Evolutionary conservation across 2,888 invertebrate genomes (phyloP).

Genomic region (Harpagoxenus sublaevis): DNA sequence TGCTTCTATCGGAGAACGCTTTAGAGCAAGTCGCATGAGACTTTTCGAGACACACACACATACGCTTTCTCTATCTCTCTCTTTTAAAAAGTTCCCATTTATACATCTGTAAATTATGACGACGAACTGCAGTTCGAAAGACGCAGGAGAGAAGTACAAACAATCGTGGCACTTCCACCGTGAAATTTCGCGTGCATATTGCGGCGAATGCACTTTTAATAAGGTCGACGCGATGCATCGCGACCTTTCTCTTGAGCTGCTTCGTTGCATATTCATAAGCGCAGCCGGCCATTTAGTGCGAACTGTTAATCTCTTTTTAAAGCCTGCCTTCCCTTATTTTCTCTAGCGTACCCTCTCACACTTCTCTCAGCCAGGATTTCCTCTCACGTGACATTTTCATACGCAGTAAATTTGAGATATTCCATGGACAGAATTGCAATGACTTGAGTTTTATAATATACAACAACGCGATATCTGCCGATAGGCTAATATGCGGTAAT

Average conservation of each 20-base stretch:
- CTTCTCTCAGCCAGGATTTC: neutral
- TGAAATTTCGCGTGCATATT: slow-evolving; percentile 6
- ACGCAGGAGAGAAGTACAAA: neutral
- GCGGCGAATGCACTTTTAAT: slow-evolving; percentile 45
- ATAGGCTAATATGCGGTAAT: slow-evolving; percentile 7
- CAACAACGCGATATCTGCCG: neutral
- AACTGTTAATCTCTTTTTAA: slow-evolving; percentile 46
- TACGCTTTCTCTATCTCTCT: neutral
- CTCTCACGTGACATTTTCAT: slow-evolving; percentile 6
- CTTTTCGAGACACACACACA: neutral
- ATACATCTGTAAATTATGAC: neutral
- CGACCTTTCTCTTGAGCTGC: slow-evolving; percentile 23
- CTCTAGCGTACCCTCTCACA: neutral
- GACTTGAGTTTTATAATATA: neutral
- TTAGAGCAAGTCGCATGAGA: neutral
- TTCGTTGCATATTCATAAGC: slow-evolving; percentile 41
- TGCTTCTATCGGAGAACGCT: slow-evolving; percentile 50
- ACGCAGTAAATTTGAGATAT: neutral
- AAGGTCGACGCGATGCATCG: slow-evolving; percentile 10
- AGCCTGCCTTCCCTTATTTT: neutral
- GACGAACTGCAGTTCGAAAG: neutral
- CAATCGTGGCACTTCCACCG: neutral
- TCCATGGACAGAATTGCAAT: neutral
- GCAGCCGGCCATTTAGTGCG: slow-evolving; percentile 12
- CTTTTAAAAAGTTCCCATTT: neutral